These are phyloP conservation scores for Aleiodes testaceus DNA, from an alignment of 2,888 invertebrate species.

Conservation along the genomic window DNA sequence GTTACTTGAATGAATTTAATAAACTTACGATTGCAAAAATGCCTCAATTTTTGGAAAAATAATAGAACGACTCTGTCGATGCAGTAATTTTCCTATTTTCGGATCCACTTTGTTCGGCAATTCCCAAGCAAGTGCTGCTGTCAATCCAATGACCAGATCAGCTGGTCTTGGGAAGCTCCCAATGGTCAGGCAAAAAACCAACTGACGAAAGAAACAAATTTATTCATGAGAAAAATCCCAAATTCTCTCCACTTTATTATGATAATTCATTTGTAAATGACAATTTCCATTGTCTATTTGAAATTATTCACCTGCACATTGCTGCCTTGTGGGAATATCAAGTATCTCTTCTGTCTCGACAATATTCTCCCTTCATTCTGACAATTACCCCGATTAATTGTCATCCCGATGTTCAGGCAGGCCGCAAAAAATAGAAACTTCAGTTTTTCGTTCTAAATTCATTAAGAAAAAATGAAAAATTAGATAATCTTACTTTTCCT, in stretches of 20 bases:
- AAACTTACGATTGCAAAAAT: constrained; percentile 78
- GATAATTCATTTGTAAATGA: constrained; percentile 7
- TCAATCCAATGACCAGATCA: constrained; percentile 81
- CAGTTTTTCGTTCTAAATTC: constrained; percentile 1
- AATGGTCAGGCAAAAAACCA: constrained; percentile 78
- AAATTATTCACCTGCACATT: constrained; percentile 77
- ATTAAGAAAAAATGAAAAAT: neutral
- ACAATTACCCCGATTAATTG: constrained; percentile 5
- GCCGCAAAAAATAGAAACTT: constrained; percentile 17
- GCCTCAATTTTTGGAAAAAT: constrained; percentile 79
- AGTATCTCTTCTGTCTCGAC: constrained; percentile 75
- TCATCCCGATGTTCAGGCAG: constrained; percentile 30
- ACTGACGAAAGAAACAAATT: constrained; percentile 53
- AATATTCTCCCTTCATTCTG: constrained; percentile 57
- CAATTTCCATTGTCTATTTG: neutral
- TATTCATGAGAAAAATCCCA: neutral
- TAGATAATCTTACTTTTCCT: no score
- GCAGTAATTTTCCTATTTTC: constrained; percentile 70
- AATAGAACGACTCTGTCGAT: constrained; percentile 77
- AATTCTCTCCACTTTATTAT: constrained; percentile 13
- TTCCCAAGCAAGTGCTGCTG: constrained; percentile 86
- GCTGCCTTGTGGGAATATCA: constrained; percentile 78
- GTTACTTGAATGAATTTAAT: no score
- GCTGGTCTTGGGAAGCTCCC: constrained; percentile 75
- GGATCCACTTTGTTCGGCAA: constrained; percentile 75